phyloP scores from a whole-genome alignment of 2,797 vertebrate genomes.

The Pantherophis alleghaniensis region DNA sequence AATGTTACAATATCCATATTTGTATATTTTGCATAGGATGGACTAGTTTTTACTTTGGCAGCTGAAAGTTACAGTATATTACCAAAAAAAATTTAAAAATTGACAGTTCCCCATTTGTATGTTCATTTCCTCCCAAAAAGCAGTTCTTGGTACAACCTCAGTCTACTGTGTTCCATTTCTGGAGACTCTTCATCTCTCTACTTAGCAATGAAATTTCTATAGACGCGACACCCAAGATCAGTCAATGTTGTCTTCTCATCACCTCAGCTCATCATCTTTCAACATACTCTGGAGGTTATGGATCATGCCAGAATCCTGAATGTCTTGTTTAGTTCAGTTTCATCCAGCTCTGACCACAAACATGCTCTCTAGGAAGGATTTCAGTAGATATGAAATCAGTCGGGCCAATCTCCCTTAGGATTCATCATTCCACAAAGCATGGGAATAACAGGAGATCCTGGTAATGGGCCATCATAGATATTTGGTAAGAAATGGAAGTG shows the following conservation, averaged over 20 bases:
- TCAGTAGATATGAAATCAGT: neutral
- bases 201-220: neutral
- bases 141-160: neutral
- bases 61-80: neutral
- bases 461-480: neutral
- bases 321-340: neutral
- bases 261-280: neutral
- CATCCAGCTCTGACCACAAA: neutral
- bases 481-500: neutral
- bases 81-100: neutral
- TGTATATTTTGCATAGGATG: neutral
- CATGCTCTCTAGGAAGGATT: neutral
- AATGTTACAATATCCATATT: neutral
- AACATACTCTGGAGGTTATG: neutral
- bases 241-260: neutral
- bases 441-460: neutral
- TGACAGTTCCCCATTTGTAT: neutral
- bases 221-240: neutral
- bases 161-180: neutral
- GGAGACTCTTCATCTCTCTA: neutral
- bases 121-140: neutral
- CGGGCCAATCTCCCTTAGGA: neutral
- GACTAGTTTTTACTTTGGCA: neutral
- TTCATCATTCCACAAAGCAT: neutral
- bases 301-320: neutral